A percentile compares a stretch with the other conserved stretches of the same genome.
Conservation (phyloP, 2,888 invertebrate genomes). For the Elysia crispata region DNA sequence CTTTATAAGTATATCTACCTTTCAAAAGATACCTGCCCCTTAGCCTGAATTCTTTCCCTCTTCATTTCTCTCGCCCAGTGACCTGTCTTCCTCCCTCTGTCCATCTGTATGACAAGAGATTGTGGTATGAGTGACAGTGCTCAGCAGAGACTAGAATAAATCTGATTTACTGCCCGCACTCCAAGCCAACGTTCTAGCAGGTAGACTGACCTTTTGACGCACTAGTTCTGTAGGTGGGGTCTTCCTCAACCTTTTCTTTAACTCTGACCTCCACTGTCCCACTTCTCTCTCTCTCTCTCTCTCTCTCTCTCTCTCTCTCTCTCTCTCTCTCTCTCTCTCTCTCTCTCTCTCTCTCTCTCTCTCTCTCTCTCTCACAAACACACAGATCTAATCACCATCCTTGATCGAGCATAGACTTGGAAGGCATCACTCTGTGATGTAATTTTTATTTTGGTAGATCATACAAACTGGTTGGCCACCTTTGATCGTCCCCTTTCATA, state of each 20-base stretch:
- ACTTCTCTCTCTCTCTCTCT: neutral
- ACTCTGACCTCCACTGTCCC: neutral
- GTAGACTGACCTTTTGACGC: neutral
- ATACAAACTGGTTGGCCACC: no score
- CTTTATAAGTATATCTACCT: neutral
- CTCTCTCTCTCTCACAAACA: neutral
- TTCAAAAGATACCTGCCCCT: neutral
- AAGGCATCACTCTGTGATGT: no score
- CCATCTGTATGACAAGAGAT: conserved; percentile 5
- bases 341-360: conserved; percentile 34
- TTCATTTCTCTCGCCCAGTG: neutral
- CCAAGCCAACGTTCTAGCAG: neutral
- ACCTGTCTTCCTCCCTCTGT: conserved; percentile 15
- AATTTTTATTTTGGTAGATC: no score
- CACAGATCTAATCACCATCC: no score
- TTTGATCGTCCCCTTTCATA: no score
- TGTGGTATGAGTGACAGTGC: no score
- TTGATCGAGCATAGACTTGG: no score
- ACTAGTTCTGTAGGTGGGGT: neutral
- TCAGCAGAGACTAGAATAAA: no score
- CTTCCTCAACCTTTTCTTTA: neutral
- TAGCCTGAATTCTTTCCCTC: neutral
- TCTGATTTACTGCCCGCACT: no score
- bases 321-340: conserved; percentile 10
- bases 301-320: neutral